Conservation (phyloP, 2,113 vertebrate species). For the Psittacara wagleri region DNA sequence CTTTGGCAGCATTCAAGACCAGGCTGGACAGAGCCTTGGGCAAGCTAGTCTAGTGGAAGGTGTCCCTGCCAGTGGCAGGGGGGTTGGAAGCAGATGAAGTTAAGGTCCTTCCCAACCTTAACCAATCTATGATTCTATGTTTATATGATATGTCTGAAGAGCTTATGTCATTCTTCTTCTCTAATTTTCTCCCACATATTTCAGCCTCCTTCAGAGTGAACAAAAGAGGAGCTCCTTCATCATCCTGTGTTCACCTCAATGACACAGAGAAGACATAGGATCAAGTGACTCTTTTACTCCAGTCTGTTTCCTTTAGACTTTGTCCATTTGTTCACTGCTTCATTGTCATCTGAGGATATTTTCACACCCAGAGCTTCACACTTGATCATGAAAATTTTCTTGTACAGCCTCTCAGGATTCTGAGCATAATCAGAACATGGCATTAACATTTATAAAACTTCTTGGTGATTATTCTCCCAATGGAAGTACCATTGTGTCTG, state of each 20-base stretch:
- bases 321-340: background rate
- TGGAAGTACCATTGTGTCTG: background rate
- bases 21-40: background rate
- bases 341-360: background rate
- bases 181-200: background rate
- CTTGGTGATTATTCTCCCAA: background rate
- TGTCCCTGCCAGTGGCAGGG: background rate
- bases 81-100: background rate
- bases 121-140: background rate
- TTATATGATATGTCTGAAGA: background rate
- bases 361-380: accelerated
- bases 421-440: background rate
- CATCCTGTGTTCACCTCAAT: accelerated
- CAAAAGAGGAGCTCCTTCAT: background rate
- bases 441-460: background rate
- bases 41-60: background rate
- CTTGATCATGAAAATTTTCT: background rate
- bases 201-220: background rate
- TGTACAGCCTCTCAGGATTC: background rate
- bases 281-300: background rate
- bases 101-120: background rate
- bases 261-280: background rate
- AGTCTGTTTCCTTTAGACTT: background rate
- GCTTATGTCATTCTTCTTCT: background rate
- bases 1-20: background rate